Base-by-base conservation (phyloP, 2,113 vertebrate genomes). In the Heterotis niloticus region DNA sequence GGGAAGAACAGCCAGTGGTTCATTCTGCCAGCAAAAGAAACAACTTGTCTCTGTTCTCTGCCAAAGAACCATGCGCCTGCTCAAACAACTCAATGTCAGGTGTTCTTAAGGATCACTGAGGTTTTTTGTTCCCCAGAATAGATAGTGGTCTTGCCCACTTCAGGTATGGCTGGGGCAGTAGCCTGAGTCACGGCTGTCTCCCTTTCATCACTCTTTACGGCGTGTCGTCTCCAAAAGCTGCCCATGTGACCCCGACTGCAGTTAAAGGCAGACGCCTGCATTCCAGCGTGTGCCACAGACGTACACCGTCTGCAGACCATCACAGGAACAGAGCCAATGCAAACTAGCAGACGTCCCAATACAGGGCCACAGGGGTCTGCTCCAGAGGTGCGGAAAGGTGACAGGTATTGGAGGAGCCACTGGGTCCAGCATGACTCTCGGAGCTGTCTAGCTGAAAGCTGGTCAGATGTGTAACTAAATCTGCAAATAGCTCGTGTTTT, bases 11-110 rank as follows among this genome's bases (percentile, higher is more conserved):
- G 81, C 80, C 75, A 80, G 29, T 70, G 66, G 78, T 56, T 59
- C 64, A 69, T 64, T n/a, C 73, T 77, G 69, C 69, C 62, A 70
- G 34, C 81, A 82, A 81, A 84, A n/a, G n/a, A 78, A 85, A 80
- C 62, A 29, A 72, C 80, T 71, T 79, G 72, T 70, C 13, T 12
- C 59, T 67, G 70, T 73, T 57, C 56, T 66, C 68, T 81, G 64
- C 24, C 76, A 68, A 57, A 71, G 23, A 80, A 79, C 54, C 16
- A 16, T 18, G 20, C 78, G 54, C 64, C 67, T 72, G 28, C 60
- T 79, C 11, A 28, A 52, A 64, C 68, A 81, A 60, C 3, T 73
- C 10, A 56, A 52, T 72, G 54, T 44, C 64, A 34, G 11, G 70
- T 60, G 62, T 12, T 34, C 34, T 54, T 69, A 66, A 29, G 23